Evolutionary conservation across 1,140 invertebrate genomes (phyloP).

Genomic region (Caenorhabditis tropicalis): DNA sequence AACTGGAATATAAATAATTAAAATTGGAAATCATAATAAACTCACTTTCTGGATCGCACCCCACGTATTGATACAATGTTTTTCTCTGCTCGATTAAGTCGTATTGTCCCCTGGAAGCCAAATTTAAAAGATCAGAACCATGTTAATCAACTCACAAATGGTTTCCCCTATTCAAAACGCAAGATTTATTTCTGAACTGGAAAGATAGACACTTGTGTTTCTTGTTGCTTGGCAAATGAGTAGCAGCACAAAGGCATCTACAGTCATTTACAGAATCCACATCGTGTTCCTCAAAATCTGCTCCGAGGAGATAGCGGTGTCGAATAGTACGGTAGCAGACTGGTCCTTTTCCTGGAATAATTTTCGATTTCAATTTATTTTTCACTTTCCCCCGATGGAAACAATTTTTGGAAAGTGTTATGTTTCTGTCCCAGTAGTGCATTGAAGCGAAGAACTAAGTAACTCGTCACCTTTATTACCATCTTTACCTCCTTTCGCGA

Average conservation of each 20-base stretch:
- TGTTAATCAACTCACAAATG: conserved; percentile 17
- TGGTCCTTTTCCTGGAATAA: conserved; percentile 26
- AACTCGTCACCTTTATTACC: conserved; percentile 14
- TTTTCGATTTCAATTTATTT: too few relatives aligned
- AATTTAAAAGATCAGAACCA: not conserved
- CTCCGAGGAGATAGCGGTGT: conserved; percentile 36
- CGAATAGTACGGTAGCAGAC: conserved; percentile 38
- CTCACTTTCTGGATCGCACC: conserved; percentile 63
- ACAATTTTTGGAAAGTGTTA: too few relatives aligned
- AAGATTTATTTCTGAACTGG: conserved; percentile 60
- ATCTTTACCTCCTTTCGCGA: not conserved
- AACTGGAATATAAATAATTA: not conserved
- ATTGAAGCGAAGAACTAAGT: not conserved
- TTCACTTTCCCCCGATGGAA: too few relatives aligned
- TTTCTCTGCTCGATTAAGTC: conserved; percentile 63
- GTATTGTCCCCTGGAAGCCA: conserved; percentile 60
- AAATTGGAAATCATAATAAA: not conserved
- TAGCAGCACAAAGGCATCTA: conserved; percentile 66
- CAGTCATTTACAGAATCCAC: conserved; percentile 7
- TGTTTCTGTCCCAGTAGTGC: conserved; percentile 11
- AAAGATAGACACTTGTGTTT: conserved; percentile 64
- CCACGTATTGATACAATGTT: conserved; percentile 68
- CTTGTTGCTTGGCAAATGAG: conserved; percentile 53
- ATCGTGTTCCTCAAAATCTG: conserved; percentile 44
- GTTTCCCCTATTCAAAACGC: conserved; percentile 64